These are phyloP conservation scores for Lipotes vexillifer DNA, from an alignment of 2,113 vertebrate species.

Conservation along the genomic window DNA sequence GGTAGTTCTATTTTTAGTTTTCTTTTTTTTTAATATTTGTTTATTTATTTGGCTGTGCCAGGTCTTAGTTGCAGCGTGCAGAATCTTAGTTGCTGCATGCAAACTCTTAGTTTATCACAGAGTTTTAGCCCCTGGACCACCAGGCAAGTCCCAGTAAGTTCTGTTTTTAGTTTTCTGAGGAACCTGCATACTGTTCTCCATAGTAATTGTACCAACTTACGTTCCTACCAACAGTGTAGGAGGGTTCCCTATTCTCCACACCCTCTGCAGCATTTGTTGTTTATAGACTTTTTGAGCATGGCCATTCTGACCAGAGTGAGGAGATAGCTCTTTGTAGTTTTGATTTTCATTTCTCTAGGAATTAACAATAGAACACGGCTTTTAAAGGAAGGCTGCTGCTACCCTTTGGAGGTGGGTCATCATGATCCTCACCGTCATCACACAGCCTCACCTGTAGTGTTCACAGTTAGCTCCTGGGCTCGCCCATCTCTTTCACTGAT, in stretches of 20 bases:
- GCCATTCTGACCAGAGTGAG: neutral
- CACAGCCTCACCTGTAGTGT: neutral
- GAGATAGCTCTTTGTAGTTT: neutral
- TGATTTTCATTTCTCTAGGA: rapidly evolving
- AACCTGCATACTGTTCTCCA: neutral
- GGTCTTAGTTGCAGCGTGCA: too few relatives aligned
- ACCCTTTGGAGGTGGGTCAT: neutral
- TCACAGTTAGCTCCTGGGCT: neutral
- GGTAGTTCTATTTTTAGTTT: neutral
- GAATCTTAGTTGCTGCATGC: too few relatives aligned
- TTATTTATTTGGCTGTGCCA: too few relatives aligned
- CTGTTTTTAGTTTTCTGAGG: neutral
- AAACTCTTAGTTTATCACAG: too few relatives aligned
- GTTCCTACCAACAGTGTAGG: neutral
- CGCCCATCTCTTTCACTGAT: neutral
- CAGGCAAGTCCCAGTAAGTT: neutral
- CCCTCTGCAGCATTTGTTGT: neutral
- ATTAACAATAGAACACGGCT: neutral
- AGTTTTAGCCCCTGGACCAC: too few relatives aligned
- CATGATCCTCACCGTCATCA: neutral
- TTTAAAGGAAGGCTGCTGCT: neutral
- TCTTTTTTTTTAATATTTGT: too few relatives aligned
- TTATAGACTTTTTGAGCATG: neutral
- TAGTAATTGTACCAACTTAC: neutral
- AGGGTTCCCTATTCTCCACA: neutral